Percentiles rank a stretch among this genome's conserved stretches.
These are phyloP conservation scores for Hippocampus comes DNA, from an alignment of 2,113 vertebrate species.

Conservation along the genomic window DNA sequence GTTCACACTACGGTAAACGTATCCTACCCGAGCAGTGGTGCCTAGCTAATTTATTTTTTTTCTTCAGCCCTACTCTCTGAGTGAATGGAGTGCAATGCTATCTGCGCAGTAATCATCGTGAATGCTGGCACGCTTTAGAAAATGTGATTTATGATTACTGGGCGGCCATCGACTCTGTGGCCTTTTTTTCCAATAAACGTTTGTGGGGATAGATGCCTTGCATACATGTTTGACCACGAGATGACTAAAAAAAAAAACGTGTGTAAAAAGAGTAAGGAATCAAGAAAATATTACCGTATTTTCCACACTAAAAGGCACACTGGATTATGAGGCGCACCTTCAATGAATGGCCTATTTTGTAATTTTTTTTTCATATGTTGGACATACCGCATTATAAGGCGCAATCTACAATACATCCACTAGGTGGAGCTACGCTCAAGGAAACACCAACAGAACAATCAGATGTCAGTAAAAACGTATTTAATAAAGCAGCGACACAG, in stretches of 20 bases:
- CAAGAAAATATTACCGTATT: not conserved
- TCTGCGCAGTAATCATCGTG: slow-evolving; percentile 23
- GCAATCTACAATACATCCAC: too few relatives aligned
- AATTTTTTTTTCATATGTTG: too few relatives aligned
- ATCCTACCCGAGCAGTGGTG: slow-evolving; percentile 35
- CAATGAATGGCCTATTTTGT: too few relatives aligned
- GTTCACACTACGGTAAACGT: slow-evolving; percentile 41
- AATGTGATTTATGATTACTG: not conserved
- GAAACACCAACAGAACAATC: too few relatives aligned
- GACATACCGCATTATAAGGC: too few relatives aligned
- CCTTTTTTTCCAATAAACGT: not conserved
- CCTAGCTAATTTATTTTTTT: slow-evolving; percentile 40
- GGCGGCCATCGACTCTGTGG: not conserved
- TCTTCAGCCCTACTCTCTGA: slow-evolving; percentile 10
- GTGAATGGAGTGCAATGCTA: not conserved
- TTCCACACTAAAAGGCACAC: too few relatives aligned
- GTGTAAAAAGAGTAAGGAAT: not conserved
- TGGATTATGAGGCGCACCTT: too few relatives aligned
- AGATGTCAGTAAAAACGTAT: too few relatives aligned
- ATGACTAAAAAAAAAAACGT: not conserved
- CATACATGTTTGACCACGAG: not conserved
- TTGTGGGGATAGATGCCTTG: not conserved
- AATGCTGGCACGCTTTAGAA: slow-evolving; percentile 5
- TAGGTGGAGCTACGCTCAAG: too few relatives aligned
- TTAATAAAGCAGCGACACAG: too few relatives aligned